These are phyloP conservation scores for Pygoscelis antarcticus DNA, from an alignment of 2,113 vertebrate genomes.

Conservation along the genomic window DNA sequence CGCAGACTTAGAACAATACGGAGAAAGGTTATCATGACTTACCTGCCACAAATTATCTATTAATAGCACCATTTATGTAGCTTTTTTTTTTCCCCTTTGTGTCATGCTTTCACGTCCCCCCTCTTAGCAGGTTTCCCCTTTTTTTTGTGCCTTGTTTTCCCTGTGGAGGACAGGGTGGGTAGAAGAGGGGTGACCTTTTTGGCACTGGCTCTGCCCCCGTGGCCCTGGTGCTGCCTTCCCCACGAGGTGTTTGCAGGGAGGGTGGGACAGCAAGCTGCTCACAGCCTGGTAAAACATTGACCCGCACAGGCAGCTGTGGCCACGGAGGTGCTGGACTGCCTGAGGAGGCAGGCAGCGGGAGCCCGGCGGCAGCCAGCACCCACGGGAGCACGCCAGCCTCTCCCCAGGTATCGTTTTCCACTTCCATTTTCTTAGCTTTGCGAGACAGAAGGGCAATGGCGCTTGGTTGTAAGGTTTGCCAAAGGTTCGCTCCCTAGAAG, in stretches of 20 bases:
- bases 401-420: constrained; percentile 59
- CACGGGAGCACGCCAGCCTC: not conserved
- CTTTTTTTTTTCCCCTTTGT: not conserved
- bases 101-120: not conserved
- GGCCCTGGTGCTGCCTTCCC: constrained; percentile 62
- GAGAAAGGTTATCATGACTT: constrained; percentile 58
- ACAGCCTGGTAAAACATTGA: constrained; percentile 84
- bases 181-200: not conserved
- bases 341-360: constrained; percentile 38
- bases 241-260: constrained; percentile 77
- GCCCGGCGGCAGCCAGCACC: not conserved
- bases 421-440: constrained; percentile 22
- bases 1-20: constrained; percentile 51
- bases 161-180: not conserved
- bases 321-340: constrained; percentile 60
- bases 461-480: not conserved
- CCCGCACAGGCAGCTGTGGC: constrained; percentile 63
- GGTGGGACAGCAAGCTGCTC: constrained; percentile 76
- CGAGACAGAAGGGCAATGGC: not conserved
- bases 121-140: not conserved
- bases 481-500: not conserved
- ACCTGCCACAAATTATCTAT: constrained; percentile 13
- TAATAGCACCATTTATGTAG: not conserved
- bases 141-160: not conserved
- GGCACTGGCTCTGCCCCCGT: not conserved